Evolutionary conservation across 2,888 invertebrate species (phyloP).

Genomic region (Leistus spinibarbis): DNA sequence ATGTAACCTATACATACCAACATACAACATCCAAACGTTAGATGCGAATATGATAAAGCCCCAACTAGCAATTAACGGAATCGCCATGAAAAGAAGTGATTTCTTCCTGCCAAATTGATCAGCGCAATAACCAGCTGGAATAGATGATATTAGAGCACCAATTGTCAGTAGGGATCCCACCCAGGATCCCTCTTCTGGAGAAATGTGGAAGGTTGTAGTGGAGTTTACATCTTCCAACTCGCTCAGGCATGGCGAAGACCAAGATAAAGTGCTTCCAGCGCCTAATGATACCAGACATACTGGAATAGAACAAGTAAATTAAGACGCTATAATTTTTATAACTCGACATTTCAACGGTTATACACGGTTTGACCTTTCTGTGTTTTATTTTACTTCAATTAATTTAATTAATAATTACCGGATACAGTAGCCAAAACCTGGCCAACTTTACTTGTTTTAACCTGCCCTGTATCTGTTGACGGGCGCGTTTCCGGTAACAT

Average conservation of each 20-base stretch:
- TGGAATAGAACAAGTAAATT: conserved; percentile 63
- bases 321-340: too few relatives aligned
- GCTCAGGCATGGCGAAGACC: conserved; percentile 80
- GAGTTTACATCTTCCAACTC: conserved; percentile 57
- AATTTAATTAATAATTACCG: conserved; percentile 50
- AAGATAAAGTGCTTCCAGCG: conserved; percentile 77
- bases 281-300: conserved; percentile 76
- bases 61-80: conserved; percentile 70
- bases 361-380: too few relatives aligned
- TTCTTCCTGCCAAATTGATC: conserved; percentile 73
- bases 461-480: neutral
- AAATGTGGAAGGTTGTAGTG: conserved; percentile 51
- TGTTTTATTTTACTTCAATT: neutral
- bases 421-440: neutral
- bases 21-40: conserved; percentile 11
- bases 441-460: neutral
- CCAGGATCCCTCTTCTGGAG: conserved; percentile 63
- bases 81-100: conserved; percentile 66
- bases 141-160: conserved; percentile 76
- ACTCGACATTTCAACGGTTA: too few relatives aligned
- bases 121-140: conserved; percentile 75
- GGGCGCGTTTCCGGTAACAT: neutral
- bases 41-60: conserved; percentile 56
- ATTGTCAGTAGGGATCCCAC: conserved; percentile 77
- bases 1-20: too few relatives aligned